Evolutionary conservation across 2,888 invertebrate species (phyloP), one percentile per base, ranked within the genome.

Genomic region (Lapara coniferarum): DNA sequence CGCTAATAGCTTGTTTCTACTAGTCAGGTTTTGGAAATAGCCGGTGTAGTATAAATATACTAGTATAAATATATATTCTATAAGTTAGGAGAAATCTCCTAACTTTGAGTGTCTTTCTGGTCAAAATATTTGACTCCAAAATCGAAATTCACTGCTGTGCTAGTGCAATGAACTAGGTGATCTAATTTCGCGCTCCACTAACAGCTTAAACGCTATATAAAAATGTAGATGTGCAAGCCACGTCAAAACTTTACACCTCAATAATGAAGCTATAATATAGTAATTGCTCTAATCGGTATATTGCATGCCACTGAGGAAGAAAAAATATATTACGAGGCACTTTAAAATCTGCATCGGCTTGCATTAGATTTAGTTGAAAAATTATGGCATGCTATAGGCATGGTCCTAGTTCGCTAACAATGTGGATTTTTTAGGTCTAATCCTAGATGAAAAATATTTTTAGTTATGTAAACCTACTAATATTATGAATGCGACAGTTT

Each of bases 261-360:
- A 82, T 83, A 84, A 86, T 88, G 85, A 81, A 86, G 86, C 82
- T 80, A 81, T 88, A 83, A 86, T 85, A 82, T 83, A 81, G 80
- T 87, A 86, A 89, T 85, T 86, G 83, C 72, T 78, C 83, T 90
- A 88, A 91, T 91, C 82, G 85, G 75, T 76, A 74, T 80, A 80
- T 91, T 80, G 91, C 91, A 89, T 91, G 90, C 84, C 74, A 76
- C 74, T 55, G 69, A 71, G 78, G 73, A 78, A 46, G 56, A 80
- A 84, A 87, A 56, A 56, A 16, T 56, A 56, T 19, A 56, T 56
- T 56, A 56, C 25, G 12, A 12, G 13, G 56, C 56, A 56, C 25
- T 56, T 55, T 25, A 56, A 56, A 56, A 56, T 56, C 56, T 56
- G 56, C 56, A 56, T 56, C 13, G 25, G 25, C 56, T 56, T 13